Base-by-base conservation (phyloP, 2,113 vertebrate species). In the Percina caprodes region DNA sequence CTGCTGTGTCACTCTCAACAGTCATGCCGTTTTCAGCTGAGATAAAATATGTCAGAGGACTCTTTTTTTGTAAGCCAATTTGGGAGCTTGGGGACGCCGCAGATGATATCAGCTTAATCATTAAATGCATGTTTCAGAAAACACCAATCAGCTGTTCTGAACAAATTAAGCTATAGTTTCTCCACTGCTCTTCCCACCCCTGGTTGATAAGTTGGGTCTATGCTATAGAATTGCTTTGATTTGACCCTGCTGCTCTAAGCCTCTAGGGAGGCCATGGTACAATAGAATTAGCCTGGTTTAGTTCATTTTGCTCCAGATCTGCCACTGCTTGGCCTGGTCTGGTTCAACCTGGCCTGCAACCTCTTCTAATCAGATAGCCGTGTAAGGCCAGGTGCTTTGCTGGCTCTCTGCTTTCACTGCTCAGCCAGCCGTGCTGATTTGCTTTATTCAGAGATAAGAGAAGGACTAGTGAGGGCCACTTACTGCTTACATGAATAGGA, bases 331-430 rank as follows among this genome's bases (percentile, higher is more conserved):
- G 83, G 88, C 61, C 86, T 93, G 92, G 85, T 83, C 74, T 91
- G 86, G 74, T 84, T 81, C 78, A 84, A 68, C 56, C 80, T 92
- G 91, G 91, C 91, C 91, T 90, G 89, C 80, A 91, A 92, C 88
- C 90, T 92, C 89, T 66, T 69, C 79, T 94, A 93, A 95, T 95
- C 93, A 93, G 91, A 93, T 93, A 85, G 91, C 69, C 9, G 58
- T 83, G 89, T 39, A 80, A 90, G 90, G 90, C 93, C 94, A 95
- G 94, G 94, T 94, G 93, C 92, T 88, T 81, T 67, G 67, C 83
- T 89, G 93, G 87, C 86, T 85, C 86, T 90, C 79, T 78, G 83
- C 79, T 92, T 68, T 78, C 82, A 91, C 90, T 86, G 92, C 91
- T 94, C 90, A 89, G 76, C 89, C 83, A 89, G 87, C 87, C 80